Evolutionary conservation across 1,140 invertebrate species (phyloP).

Genomic region (Octopus bimaculoides): DNA sequence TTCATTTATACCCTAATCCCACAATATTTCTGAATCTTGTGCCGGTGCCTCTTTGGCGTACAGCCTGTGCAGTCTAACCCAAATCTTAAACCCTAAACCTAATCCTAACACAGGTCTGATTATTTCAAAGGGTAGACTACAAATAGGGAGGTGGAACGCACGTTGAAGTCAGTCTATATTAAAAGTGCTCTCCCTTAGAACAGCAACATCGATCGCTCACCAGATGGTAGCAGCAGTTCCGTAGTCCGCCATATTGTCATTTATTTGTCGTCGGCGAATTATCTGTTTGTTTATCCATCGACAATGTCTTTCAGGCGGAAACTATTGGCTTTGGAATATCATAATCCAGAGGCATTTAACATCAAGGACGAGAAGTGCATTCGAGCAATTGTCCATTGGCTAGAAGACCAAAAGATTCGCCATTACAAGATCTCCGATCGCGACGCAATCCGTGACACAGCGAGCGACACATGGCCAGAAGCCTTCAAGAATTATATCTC

Average conservation of each 20-base stretch:
- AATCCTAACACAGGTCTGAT: too few relatives aligned
- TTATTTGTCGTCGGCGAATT: not conserved
- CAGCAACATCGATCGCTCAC: too few relatives aligned
- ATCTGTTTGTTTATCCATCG: slow-evolving; percentile 83
- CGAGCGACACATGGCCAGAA: slow-evolving; percentile 69
- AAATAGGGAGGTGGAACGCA: too few relatives aligned
- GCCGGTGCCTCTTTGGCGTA: too few relatives aligned
- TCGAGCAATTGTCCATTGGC: slow-evolving; percentile 79
- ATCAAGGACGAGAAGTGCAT: slow-evolving; percentile 69
- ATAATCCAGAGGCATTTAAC: slow-evolving; percentile 69
- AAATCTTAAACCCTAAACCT: too few relatives aligned
- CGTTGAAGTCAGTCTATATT: too few relatives aligned
- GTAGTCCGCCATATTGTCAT: not conserved
- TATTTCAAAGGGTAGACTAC: too few relatives aligned
- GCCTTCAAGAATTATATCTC: slow-evolving; percentile 74
- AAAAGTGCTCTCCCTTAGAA: too few relatives aligned
- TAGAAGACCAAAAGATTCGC: slow-evolving; percentile 92
- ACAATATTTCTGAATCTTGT: too few relatives aligned
- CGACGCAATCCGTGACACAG: slow-evolving; percentile 67
- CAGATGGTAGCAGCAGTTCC: too few relatives aligned
- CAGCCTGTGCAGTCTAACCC: too few relatives aligned
- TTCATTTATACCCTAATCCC: too few relatives aligned
- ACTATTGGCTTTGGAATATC: slow-evolving; percentile 75
- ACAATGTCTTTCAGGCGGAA: slow-evolving; percentile 70
- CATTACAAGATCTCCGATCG: slow-evolving; percentile 83